Evolutionary conservation across 1,140 invertebrate genomes (phyloP), one percentile per base, ranked within the genome.

Genomic region (Reticulitermes speratus): DNA sequence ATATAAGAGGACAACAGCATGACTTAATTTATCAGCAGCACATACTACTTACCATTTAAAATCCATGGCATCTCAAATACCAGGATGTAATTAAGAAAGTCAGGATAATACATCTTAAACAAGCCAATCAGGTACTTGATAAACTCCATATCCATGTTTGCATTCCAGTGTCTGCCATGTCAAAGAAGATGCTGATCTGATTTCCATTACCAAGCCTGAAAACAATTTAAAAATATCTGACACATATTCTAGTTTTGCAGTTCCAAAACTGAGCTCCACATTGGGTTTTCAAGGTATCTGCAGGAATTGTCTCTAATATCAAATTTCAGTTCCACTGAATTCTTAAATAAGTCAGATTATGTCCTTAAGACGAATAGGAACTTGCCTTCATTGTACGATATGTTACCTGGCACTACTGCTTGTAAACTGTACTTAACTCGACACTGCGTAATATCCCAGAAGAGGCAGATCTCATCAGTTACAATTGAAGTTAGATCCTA

Each of bases 51-150:
- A 96, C 96, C 95, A 90, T 96, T 98, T 86, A 99, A 92, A 16
- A 98, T 94, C 97, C 98, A 99, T 9, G 97, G 96, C 96, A 99
- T 97, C 90, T 99, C 97, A 91, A 94, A 97, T 85, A 99, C 96
- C 75, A 99, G 92, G 87, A 99, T 97, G 89, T 97, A 97, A 90
- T 97, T 98, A 87, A 97, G 91, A 90, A 96, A 95, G 91, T 95
- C 96, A 19, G 98, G 98, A 91, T 98, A 99, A 90, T 98, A 98
- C 55, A 92, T 91, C 91, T 98, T 98, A 89, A 98, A 97, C 45
- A 97, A 92, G 48, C 93, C 94, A 87, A 99, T 97, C 85, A 98
- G 91, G 88, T 97, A 98, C 89, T 95, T 96, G 0, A 94, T 95
- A 87, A 97, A 94, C 32, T 97, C 96, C 94, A 97, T 95, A 91